Percentiles rank a stretch among this genome's conserved stretches.
Conservation (phyloP, 2,797 vertebrate genomes). For the Enteromius thamalakanensis region DNA sequence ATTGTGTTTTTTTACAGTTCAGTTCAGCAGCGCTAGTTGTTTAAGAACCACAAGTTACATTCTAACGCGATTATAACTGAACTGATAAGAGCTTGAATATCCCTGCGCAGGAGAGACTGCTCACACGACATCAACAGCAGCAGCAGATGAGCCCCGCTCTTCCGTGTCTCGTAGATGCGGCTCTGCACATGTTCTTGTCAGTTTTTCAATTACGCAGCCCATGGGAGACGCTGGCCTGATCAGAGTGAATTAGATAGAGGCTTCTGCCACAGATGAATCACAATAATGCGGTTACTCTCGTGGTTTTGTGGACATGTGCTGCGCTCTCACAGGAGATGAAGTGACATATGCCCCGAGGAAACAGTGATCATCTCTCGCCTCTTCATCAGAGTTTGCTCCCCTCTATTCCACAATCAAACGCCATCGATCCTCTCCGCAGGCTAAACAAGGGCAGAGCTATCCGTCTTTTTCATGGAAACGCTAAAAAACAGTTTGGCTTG, state of each 20-base stretch:
- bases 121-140: neutral
- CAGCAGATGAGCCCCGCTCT: neutral
- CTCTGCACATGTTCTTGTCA: neutral
- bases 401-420: neutral
- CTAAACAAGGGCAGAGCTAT: neutral
- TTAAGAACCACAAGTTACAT: neutral
- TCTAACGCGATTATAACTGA: too few relatives aligned
- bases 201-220: constrained; percentile 29
- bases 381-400: neutral
- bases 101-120: neutral
- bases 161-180: neutral
- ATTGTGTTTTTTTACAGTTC: neutral
- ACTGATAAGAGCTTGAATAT: neutral
- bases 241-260: constrained; percentile 11
- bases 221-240: neutral
- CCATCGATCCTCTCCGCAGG: constrained; percentile 12
- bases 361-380: neutral
- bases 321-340: constrained; percentile 19
- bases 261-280: constrained; percentile 22
- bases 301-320: neutral
- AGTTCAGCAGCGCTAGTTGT: neutral
- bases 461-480: neutral
- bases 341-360: neutral
- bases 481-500: neutral
- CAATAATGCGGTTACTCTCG: constrained; percentile 5